phyloP scores from a whole-genome alignment of 2,888 invertebrate genomes.

The Scaptomyza parva region DNA sequence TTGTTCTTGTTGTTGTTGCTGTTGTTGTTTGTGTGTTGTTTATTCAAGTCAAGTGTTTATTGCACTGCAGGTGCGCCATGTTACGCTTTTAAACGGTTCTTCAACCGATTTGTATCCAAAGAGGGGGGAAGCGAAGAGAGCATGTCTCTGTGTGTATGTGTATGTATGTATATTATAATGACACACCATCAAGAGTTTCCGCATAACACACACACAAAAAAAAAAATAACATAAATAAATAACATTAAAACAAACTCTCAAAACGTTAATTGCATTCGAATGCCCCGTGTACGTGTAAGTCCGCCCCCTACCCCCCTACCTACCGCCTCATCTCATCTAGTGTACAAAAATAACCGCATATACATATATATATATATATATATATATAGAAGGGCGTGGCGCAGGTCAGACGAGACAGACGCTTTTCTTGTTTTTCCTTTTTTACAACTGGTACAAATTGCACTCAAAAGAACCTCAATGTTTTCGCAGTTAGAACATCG shows the following conservation, averaged over 20 bases:
- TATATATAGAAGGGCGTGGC: conserved; percentile 40
- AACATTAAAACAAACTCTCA: conserved; percentile 68
- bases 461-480: conserved; percentile 12
- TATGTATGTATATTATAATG: conserved; percentile 25
- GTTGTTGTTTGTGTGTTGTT: conserved; percentile 24
- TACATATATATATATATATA: background rate
- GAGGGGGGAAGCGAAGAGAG: no score
- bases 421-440: background rate
- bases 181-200: conserved; percentile 50
- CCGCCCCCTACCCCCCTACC: conserved; percentile 32
- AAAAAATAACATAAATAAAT: conserved; percentile 65
- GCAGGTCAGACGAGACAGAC: conserved; percentile 30
- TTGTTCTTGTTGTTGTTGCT: conserved; percentile 22
- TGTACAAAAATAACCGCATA: background rate
- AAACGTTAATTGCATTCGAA: conserved; percentile 68
- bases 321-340: conserved; percentile 15
- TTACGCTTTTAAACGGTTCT: conserved; percentile 66
- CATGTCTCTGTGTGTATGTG: conserved; percentile 3
- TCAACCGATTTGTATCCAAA: conserved; percentile 49
- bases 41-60: conserved; percentile 59
- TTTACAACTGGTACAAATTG: conserved; percentile 36
- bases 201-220: conserved; percentile 45
- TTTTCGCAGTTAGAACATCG: conserved; percentile 4
- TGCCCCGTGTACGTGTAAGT: conserved; percentile 54
- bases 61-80: conserved; percentile 66